Base-by-base conservation (phyloP, 2,113 vertebrate species). In the Brachyistius frenatus region DNA sequence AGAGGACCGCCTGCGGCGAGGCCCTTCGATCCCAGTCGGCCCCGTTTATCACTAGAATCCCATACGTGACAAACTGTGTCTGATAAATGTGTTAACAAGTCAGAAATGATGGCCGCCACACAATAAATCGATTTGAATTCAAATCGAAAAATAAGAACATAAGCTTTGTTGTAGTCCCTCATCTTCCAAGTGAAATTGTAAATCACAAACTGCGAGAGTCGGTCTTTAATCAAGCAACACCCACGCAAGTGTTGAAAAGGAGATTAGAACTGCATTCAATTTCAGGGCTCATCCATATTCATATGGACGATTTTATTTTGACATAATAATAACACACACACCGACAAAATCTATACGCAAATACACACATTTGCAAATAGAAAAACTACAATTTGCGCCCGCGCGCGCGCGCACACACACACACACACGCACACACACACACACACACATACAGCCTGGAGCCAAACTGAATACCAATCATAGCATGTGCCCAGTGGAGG, bases 401-500 rank as follows among this genome's bases (percentile, higher is more conserved):
- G 23, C 23, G 23, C 23, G 41, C 31, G 36, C 5, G 14, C 3
- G 41, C 31, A 47, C 5, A n/a, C n/a, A 49, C 70, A 60, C 16
- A 30, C 5, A 47, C 8, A 2, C 39, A n/a, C 3, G 41, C 31
- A 47, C 5, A n/a, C n/a, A 49, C 70, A 60, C 16, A 30, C 5
- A n/a, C 36, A 57, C 35, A 46, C 33, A 47, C 8, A 2, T 32
- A n/a, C 3, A 39, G 23, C 61, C 16, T 0, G 33, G 32, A 11
- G 46, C 67, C 33, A 37, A 31, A 39, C 46, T 60, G 79, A 76
- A 76, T 69, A 53, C 52, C n/a, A 39, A 60, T 61, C 47, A 67
- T 46, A 46, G 9, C 14, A n/a, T 44, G 13, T 50, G 10, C 10
- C 35, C 31, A 49, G 64, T 5, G 14, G 39, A 44, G 66, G 33